These are phyloP conservation scores for Rhombomys opimus DNA, from an alignment of 2,113 vertebrate species.

Conservation along the genomic window DNA sequence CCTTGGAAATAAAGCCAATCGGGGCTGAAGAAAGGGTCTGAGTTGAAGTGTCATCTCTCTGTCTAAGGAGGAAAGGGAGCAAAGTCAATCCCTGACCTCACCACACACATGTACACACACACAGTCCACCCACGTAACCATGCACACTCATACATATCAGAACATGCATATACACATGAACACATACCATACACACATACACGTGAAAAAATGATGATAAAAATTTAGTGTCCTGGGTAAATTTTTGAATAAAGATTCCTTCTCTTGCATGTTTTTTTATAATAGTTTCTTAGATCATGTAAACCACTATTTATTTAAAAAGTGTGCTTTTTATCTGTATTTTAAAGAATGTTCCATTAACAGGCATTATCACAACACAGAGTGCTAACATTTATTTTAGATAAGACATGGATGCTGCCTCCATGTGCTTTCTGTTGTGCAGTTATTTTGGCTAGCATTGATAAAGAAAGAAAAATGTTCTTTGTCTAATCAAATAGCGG, in stretches of 20 bases:
- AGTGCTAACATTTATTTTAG: slow-evolving; percentile 52
- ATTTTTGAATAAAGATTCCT: background rate
- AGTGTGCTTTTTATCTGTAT: slow-evolving; percentile 42
- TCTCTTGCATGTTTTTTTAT: background rate
- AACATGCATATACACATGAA: too few species aligned
- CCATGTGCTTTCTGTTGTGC: slow-evolving; percentile 21
- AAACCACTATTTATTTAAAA: background rate
- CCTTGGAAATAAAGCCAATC: slow-evolving; percentile 28
- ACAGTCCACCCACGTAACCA: background rate
- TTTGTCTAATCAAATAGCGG: slow-evolving; percentile 65
- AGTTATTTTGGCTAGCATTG: slow-evolving; percentile 21
- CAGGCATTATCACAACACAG: background rate
- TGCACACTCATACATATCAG: background rate
- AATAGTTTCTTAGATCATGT: background rate
- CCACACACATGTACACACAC: background rate
- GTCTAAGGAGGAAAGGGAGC: background rate
- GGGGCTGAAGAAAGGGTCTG: background rate
- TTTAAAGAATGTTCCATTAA: slow-evolving; percentile 46
- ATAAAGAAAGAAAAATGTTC: slow-evolving; percentile 55
- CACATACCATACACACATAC: background rate
- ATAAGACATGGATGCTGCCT: background rate
- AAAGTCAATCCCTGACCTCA: background rate
- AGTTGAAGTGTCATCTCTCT: background rate
- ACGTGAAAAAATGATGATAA: background rate
- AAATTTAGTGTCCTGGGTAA: background rate